Evolutionary conservation across 1,140 invertebrate genomes (phyloP), one percentile per base, ranked within the genome.

Genomic region (Eufriesea mexicana): DNA sequence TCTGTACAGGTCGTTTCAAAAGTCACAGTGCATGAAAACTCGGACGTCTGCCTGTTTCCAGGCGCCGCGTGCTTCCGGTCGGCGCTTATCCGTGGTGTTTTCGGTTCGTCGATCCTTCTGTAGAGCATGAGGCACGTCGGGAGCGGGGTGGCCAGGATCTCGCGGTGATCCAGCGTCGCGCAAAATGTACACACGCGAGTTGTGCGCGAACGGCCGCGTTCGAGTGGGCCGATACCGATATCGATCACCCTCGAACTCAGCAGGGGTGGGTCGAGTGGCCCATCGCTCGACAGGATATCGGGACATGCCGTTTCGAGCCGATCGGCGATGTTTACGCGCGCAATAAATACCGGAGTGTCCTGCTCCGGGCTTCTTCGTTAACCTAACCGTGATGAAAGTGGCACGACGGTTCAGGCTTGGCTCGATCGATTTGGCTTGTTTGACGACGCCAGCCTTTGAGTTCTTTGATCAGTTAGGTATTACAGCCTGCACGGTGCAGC

Each of bases 171-270:
- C 73, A 62, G 25, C 62, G 51, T 77, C 62, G 62, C 61, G 75
- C 49, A 54, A 77, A 75, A 75, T 75, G 73, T 75, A 75, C 45
- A 62, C 59, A 62, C 45, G 73, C 45, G 23, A 59, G 72, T n/a
- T 72, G 55, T 35, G 12, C 51, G 23, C 28, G 42, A 25, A 28
- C 70, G 42, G 4, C 4, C 45, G 45, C n/a, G 10, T 16, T 55
- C 14, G 59, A 55, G 45, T 16, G 42, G 2, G 6, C 71, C 42
- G 35, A 71, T 51, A 75, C 23, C 73, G 73, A 75, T 75, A 75
- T 62, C 62, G 75, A 77, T 77, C 55, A 25, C 23, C 20, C 25
- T 14, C 49, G 68, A 23, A 42, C 25, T 5, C 67, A 20, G 18
- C 16, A 12, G 49, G 35, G 35, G 18, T 25, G 71, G 59, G 49